Evolutionary conservation across 2,113 vertebrate genomes (phyloP).

Genomic region (Archocentrus centrarchus): DNA sequence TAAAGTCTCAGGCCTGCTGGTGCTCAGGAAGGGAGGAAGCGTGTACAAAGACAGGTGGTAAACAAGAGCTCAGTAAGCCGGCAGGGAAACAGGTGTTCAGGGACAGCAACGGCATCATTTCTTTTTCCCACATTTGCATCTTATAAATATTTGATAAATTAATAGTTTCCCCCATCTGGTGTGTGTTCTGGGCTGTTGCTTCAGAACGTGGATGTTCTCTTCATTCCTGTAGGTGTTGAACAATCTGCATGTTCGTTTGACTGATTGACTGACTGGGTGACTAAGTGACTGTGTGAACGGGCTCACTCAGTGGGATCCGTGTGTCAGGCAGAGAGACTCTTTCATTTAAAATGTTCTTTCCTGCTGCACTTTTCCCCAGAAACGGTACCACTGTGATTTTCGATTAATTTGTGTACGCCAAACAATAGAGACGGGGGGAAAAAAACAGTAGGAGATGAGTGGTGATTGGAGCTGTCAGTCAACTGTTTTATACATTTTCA

Average conservation of each 20-base stretch:
- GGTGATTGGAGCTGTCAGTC: conserved; percentile 29
- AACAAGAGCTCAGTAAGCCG: conserved; percentile 29
- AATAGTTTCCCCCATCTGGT: conserved; percentile 64
- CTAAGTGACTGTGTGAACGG: conserved; percentile 18
- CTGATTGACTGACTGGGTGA: conserved; percentile 14
- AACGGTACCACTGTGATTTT: background rate
- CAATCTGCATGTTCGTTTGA: conserved; percentile 24
- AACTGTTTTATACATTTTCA: background rate
- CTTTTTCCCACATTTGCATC: conserved; percentile 63
- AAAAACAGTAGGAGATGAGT: background rate
- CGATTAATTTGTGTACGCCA: conserved; percentile 1
- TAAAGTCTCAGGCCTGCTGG: conserved; percentile 10
- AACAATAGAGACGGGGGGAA: background rate
- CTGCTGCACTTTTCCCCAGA: background rate
- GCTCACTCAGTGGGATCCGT: background rate
- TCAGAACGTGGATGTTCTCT: conserved; percentile 8
- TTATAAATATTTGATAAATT: conserved; percentile 72
- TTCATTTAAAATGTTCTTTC: background rate
- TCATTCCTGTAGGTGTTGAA: conserved; percentile 37
- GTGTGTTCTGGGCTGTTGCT: conserved; percentile 39
- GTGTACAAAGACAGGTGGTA: conserved; percentile 48
- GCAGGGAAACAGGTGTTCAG: conserved; percentile 56
- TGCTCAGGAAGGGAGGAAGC: conserved; percentile 1
- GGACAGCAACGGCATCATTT: conserved; percentile 28
- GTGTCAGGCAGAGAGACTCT: background rate